phyloP scores from a whole-genome alignment of 2,113 vertebrate species.

The Cercocebus atys region DNA sequence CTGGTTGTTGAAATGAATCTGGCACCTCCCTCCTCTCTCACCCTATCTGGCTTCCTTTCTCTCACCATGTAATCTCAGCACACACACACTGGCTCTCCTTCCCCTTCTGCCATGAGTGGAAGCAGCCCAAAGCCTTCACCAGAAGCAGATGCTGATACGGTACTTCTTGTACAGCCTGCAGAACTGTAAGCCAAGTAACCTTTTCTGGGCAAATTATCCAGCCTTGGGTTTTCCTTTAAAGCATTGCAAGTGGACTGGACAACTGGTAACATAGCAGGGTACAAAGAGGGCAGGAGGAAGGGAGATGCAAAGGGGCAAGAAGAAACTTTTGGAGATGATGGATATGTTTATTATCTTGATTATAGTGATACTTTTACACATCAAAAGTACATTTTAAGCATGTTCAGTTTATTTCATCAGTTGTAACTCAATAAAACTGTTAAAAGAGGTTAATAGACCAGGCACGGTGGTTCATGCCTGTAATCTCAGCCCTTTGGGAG shows the following conservation, averaged over 20 bases:
- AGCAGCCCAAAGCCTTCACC: background rate
- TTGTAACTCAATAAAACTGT: background rate
- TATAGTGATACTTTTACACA: background rate
- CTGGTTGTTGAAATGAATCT: background rate
- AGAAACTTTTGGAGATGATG: background rate
- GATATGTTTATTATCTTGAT: background rate
- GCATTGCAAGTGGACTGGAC: background rate
- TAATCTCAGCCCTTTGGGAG: too few species aligned
- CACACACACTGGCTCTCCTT: too few species aligned
- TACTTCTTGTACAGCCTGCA: background rate
- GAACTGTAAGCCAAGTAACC: background rate
- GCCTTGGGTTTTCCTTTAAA: background rate
- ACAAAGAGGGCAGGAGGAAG: background rate
- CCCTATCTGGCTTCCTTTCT: too few species aligned
- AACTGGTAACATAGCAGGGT: background rate
- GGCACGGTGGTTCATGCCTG: background rate
- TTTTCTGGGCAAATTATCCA: background rate
- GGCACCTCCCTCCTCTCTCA: background rate
- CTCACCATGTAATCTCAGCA: too few species aligned
- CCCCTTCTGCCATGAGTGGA: too few species aligned
- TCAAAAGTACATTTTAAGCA: background rate
- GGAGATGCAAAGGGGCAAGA: background rate
- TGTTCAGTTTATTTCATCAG: background rate
- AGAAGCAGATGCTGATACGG: background rate
- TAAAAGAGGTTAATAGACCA: background rate